A percentile compares a stretch with the other conserved stretches of the same genome.
Evolutionary conservation across 2,888 invertebrate genomes (phyloP).

Genomic region (Amphimallon solstitiale): DNA sequence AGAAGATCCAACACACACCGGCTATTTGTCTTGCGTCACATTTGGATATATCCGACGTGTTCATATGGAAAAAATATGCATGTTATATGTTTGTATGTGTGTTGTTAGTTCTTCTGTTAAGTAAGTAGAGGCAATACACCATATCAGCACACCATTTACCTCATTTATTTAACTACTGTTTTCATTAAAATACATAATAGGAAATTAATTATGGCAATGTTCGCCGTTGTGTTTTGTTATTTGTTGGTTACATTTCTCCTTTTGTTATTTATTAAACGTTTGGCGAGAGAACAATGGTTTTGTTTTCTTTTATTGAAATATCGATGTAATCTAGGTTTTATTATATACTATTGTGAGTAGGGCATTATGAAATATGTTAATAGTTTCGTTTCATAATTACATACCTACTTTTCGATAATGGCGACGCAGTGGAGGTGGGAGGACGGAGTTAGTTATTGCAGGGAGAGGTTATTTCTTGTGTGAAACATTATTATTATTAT

Average conservation of each 20-base stretch:
- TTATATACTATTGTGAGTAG: constrained; percentile 25
- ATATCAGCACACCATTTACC: constrained; percentile 5
- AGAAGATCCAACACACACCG: constrained; percentile 16
- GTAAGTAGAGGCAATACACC: too few relatives aligned
- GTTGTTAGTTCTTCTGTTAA: too few relatives aligned
- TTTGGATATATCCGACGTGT: not conserved
- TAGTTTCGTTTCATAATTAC: constrained; percentile 15
- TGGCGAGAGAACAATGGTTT: constrained; percentile 19
- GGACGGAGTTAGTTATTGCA: too few relatives aligned
- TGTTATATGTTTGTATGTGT: not conserved
- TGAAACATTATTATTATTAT: too few relatives aligned
- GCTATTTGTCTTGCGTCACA: constrained; percentile 1
- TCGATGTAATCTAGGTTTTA: constrained; percentile 23
- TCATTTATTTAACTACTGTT: constrained; percentile 27
- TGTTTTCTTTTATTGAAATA: constrained; percentile 28
- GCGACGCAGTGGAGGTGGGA: constrained; percentile 1
- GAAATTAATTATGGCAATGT: constrained; percentile 24
- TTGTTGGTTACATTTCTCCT: constrained; percentile 1
- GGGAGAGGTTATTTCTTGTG: too few relatives aligned
- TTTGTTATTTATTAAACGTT: constrained; percentile 24
- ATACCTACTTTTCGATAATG: constrained; percentile 26
- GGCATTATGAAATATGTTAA: constrained; percentile 25
- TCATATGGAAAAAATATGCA: not conserved
- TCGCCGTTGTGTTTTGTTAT: constrained; percentile 2
- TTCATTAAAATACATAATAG: constrained; percentile 29